Evolutionary conservation across 2,113 vertebrate genomes (phyloP).

Genomic region (Neodon shergylaensis): DNA sequence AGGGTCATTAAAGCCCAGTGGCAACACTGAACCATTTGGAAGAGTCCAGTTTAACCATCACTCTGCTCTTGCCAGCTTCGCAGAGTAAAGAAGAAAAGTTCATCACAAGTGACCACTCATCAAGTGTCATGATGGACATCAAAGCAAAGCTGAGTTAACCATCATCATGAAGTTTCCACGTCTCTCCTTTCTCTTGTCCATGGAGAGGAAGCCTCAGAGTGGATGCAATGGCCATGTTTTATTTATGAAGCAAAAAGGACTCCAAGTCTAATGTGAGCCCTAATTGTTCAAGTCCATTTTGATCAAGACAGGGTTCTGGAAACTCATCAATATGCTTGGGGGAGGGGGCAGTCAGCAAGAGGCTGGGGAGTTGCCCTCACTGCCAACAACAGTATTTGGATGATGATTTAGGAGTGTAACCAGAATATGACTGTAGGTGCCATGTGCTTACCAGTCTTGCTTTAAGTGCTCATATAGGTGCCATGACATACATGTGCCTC

Average conservation of each 20-base stretch:
- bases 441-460: rapidly evolving
- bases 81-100: neutral
- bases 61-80: no score
- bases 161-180: rapidly evolving
- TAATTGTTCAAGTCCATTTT: neutral
- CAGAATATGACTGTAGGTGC: rapidly evolving
- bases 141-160: neutral
- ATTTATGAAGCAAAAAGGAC: neutral
- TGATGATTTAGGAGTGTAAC: neutral
- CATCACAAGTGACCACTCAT: rapidly evolving
- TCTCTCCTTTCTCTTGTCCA: neutral
- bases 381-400: rapidly evolving
- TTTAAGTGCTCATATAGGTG: rapidly evolving
- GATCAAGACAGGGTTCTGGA: neutral
- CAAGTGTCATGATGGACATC: no score
- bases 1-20: rapidly evolving
- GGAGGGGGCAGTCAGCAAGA: neutral
- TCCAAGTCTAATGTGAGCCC: neutral
- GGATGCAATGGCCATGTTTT: rapidly evolving
- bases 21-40: rapidly evolving
- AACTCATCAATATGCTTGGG: neutral
- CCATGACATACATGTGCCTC: no score
- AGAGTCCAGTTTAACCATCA: neutral
- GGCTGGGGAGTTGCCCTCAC: neutral
- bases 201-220: neutral